Evolutionary conservation across 2,113 vertebrate species (phyloP), one percentile per base, ranked within the genome.

Genomic region (Actenoides lindsayi): DNA sequence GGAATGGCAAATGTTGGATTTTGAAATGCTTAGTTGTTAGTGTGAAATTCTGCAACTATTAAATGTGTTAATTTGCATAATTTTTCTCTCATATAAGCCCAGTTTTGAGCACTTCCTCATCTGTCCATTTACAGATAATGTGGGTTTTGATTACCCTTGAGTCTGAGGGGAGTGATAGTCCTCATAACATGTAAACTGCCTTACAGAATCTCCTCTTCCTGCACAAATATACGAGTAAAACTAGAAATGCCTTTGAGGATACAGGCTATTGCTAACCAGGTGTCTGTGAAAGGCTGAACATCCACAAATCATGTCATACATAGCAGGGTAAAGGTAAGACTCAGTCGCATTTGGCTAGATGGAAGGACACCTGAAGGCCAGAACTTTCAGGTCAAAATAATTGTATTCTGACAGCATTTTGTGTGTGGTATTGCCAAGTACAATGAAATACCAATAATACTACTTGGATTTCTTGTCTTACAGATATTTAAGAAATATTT

Each of bases 111-210:
- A 83, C 63, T 93, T 96, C 20, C 16, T 94, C 85, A 67, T 95
- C 67, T 96, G 90, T 91, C 87, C 92, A 70, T 91, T 89, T 95
- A 44, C 54, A 96, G 93, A 88, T 87, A 95, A 96, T 83, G 44
- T 56, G 39, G 44, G 25, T 48, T 90, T 85, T 94, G 84, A 95
- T 96, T 85, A 75, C 57, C 30, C 41, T 62, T 60, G 70, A 70
- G 82, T 63, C 62, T 82, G 78, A 71, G 82, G 87, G 74, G 65
- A 90, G 23, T 44, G 46, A 33, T 31, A 14, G 89, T 46, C 5
- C 53, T 87, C 59, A 30, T 21, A 77, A 81, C 28, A 13, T 30
- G 28, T 37, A 92, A 90, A 70, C 44, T 77, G 44, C 83, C 54
- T 57, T 16, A 23, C 37, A 93, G 46, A 76, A 62, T 41, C 67